Conservation (phyloP, 2,113 vertebrate genomes). For the Corythornis vintsioides region DNA sequence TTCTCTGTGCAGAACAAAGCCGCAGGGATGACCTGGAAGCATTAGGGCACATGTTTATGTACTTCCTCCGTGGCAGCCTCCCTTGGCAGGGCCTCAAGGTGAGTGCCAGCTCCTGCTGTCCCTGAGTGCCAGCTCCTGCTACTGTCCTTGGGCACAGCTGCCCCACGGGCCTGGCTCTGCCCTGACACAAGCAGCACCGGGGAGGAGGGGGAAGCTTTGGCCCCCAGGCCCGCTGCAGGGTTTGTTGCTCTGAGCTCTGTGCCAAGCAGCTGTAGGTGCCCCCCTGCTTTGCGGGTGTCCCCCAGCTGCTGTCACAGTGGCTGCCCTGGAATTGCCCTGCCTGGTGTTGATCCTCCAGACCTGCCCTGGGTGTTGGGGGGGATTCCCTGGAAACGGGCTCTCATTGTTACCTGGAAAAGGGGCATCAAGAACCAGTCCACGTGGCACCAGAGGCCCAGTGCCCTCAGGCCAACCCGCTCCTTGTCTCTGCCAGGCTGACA, state of each 20-base stretch:
- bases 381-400: background rate
- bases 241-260: background rate
- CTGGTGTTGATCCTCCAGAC: background rate
- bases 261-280: background rate
- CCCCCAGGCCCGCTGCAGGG: background rate
- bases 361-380: background rate
- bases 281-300: background rate
- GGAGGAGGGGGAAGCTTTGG: background rate
- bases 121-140: background rate
- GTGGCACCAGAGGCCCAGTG: background rate
- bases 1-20: conserved; percentile 87
- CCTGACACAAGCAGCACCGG: background rate
- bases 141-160: background rate
- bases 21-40: conserved; percentile 96
- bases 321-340: background rate
- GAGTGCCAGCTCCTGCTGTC: background rate
- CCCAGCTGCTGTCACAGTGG: background rate
- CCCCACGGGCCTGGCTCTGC: background rate
- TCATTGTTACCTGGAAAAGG: background rate
- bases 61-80: conserved; percentile 94
- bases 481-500: conserved; percentile 83
- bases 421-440: rapidly evolving
- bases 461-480: background rate
- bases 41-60: conserved; percentile 98
- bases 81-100: conserved; percentile 99